A percentile compares a stretch with the other conserved stretches of the same genome.
Conservation (phyloP, 1,140 invertebrate genomes). For the Portunus trituberculatus region DNA sequence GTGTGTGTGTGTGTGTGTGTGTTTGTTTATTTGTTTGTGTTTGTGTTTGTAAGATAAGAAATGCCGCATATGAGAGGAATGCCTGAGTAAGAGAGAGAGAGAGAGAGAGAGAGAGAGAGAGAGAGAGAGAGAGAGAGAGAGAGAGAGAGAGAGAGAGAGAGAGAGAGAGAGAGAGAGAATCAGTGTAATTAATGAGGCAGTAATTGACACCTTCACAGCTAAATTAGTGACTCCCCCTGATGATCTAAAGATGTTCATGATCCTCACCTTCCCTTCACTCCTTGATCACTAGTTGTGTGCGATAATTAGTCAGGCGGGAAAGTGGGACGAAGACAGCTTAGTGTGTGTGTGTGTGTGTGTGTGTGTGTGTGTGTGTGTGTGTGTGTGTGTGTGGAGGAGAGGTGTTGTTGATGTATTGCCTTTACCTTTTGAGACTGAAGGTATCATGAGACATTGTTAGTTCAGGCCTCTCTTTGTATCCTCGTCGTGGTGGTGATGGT, state of each 20-base stretch:
- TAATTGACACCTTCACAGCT: not conserved
- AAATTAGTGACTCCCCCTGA: not conserved
- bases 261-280: not conserved
- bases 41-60: too few relatives aligned
- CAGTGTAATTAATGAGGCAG: not conserved
- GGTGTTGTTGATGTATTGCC: too few relatives aligned
- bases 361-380: too few relatives aligned
- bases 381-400: too few relatives aligned
- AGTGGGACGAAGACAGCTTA: not conserved
- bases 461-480: too few relatives aligned
- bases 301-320: not conserved
- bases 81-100: not conserved
- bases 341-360: too few relatives aligned
- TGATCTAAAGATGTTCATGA: not conserved
- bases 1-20: too few relatives aligned
- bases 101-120: constrained; percentile 20
- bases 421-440: too few relatives aligned
- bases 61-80: not conserved
- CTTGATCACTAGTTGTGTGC: not conserved
- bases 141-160: constrained; percentile 17
- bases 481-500: too few relatives aligned
- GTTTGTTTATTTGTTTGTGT: too few relatives aligned
- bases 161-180: not conserved
- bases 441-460: too few relatives aligned
- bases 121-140: constrained; percentile 20